Base-by-base conservation (phyloP, 2,888 invertebrate genomes). In the Spilosoma lubricipeda region DNA sequence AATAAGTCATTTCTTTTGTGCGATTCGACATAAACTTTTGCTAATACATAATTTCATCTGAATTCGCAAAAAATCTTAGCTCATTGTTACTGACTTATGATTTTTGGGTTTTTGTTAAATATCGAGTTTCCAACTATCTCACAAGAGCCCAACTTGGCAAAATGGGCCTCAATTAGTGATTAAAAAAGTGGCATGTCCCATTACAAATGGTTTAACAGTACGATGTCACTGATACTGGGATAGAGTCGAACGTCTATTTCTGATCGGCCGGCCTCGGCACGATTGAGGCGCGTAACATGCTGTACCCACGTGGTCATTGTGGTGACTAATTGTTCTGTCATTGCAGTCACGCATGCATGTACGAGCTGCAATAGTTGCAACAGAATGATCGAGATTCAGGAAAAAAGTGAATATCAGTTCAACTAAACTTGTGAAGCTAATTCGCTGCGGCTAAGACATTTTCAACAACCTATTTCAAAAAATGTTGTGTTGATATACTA, bases 211-310 rank as follows among this genome's bases (percentile, higher is more conserved):
- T n/a, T 64, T 36, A 64, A 48, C 48, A 69, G 59, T 36, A 20
- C 67, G 67, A n/a, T 45, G 33, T n/a, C 67, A 52, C 69, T 52
- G 56, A 36, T 59, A 39, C 42, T 63, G 56, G 69, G 52, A n/a
- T 66, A 65, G 56, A n/a, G 74, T 36, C 52, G 65, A 70, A n/a
- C 59, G 70, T 69, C 74, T 74, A 74, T 74, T 74, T 74, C 30
- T 59, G 67, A 52, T 42, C 74, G 33, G 33, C 66, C 30, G 67
- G 36, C 74, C 72, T 73, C 72, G 72, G 63, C 70, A 67, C 65
- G 66, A 27, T 71, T 56, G 48, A 42, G 33, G 30, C 67, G 48
- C 64, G 64, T 52, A 69, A 64, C 52, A 71, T 42, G 69, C 39
- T 65, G 23, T 45, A 73, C 70, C 59, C 71, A 71, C 71, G 39